A percentile compares a stretch with the other conserved stretches of the same genome.
Conservation (phyloP, 2,888 invertebrate genomes). For the Ennomos fuscantarius region DNA sequence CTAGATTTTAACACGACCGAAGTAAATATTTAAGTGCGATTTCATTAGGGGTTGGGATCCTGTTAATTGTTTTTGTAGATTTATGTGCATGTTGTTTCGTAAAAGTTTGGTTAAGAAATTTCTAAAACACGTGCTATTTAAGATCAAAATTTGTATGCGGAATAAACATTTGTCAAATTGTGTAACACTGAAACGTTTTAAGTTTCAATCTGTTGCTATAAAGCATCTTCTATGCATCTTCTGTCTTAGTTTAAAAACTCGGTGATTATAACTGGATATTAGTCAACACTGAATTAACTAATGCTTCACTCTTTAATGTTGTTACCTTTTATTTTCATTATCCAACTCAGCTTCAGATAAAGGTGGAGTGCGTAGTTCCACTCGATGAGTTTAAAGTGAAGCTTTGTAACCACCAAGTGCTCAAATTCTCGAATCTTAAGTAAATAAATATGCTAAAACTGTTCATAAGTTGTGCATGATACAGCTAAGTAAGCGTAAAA, state of each 20-base stretch:
- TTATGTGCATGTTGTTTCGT: background rate
- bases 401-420: constrained; percentile 34
- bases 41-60: constrained; percentile 23
- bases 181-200: no score
- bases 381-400: constrained; percentile 39
- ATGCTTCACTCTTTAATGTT: constrained; percentile 5
- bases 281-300: background rate
- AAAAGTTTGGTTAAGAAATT: constrained; percentile 3
- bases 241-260: no score
- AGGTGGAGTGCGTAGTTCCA: constrained; percentile 24
- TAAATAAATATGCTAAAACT: constrained; percentile 49
- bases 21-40: constrained; percentile 35
- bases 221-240: no score
- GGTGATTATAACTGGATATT: no score
- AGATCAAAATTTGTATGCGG: no score
- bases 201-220: no score
- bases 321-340: constrained; percentile 18
- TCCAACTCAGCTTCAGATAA: constrained; percentile 19
- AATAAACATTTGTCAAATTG: no score
- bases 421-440: constrained; percentile 35
- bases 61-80: constrained; percentile 17
- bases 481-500: constrained; percentile 38
- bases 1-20: constrained; percentile 36
- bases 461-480: constrained; percentile 48
- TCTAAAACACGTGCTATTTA: no score